These are phyloP conservation scores for Cyprinodon diabolis DNA, from an alignment of 2,797 vertebrate genomes.

Conservation along the genomic window DNA sequence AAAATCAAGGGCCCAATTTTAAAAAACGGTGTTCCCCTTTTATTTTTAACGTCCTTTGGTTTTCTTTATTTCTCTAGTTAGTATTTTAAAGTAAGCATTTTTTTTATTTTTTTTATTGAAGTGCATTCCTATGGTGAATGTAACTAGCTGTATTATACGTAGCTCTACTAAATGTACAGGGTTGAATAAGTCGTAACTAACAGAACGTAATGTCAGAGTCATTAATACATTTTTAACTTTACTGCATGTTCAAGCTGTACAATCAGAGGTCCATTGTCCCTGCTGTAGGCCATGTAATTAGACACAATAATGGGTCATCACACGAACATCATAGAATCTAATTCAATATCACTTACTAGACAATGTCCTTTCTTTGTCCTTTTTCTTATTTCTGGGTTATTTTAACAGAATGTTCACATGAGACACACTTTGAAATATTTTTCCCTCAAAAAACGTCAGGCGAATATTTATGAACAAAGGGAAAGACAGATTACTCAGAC, in stretches of 20 bases:
- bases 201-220: background rate
- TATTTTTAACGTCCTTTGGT: background rate
- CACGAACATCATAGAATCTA: background rate
- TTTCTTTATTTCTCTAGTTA: background rate
- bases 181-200: background rate
- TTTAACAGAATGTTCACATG: background rate
- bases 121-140: background rate
- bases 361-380: background rate
- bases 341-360: background rate
- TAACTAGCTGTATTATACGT: background rate
- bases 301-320: background rate
- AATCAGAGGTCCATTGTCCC: background rate
- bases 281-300: background rate
- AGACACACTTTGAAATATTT: background rate
- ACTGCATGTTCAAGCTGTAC: background rate
- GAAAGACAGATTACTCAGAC: slow-evolving; percentile 15
- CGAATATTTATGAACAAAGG: slow-evolving; percentile 2
- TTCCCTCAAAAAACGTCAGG: background rate
- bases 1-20: too few species aligned
- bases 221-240: background rate
- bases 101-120: background rate
- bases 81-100: background rate
- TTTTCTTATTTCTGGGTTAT: background rate
- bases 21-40: too few species aligned
- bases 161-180: background rate